Evolutionary conservation across 2,888 invertebrate genomes (phyloP).

Genomic region (Acanthosoma haemorrhoidale): DNA sequence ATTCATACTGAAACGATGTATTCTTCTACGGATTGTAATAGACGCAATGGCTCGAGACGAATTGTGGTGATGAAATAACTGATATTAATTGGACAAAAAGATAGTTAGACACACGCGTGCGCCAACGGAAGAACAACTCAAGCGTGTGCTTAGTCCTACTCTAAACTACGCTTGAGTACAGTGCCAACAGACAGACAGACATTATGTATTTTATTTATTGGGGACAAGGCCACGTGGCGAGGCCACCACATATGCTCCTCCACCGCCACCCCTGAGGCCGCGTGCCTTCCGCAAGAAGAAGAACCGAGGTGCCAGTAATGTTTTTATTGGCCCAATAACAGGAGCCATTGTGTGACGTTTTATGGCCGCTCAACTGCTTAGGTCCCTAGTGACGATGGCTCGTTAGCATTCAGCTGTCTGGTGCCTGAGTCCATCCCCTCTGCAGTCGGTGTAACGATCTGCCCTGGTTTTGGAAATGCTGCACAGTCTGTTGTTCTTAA

Average conservation of each 20-base stretch:
- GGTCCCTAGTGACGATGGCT: neutral
- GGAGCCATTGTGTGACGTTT: neutral
- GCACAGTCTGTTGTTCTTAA: neutral
- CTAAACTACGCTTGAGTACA: conserved; percentile 2
- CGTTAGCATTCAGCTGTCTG: neutral
- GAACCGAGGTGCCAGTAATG: too few species aligned
- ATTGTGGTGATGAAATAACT: neutral
- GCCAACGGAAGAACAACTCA: neutral
- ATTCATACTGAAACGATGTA: neutral
- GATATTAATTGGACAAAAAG: neutral
- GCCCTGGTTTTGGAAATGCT: neutral
- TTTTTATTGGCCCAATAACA: conserved; percentile 23
- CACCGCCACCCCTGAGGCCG: neutral
- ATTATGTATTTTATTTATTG: conserved; percentile 8
- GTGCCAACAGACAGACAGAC: too few species aligned
- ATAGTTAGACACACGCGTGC: neutral
- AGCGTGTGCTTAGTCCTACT: neutral
- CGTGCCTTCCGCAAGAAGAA: conserved; percentile 12
- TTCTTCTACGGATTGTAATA: neutral
- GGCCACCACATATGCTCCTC: neutral
- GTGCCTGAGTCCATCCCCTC: neutral
- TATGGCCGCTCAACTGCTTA: neutral
- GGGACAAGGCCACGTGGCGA: neutral
- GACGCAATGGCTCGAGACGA: neutral
- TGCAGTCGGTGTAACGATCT: neutral